Base-by-base conservation (phyloP, 2,797 vertebrate species). In the Poeciliopsis presidionis region DNA sequence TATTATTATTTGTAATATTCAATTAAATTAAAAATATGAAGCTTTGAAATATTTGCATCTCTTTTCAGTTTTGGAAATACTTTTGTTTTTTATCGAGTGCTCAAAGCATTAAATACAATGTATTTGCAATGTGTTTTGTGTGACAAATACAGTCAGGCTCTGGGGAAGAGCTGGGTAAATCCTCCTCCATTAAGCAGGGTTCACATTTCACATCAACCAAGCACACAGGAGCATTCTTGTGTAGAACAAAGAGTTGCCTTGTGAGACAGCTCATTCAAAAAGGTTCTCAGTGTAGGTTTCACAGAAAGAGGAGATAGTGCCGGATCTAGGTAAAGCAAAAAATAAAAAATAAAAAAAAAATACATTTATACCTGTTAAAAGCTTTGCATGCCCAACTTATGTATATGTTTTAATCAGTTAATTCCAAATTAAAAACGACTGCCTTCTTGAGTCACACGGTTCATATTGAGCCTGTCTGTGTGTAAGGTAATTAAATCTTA, bases 231-330 rank as follows among this genome's bases (percentile, higher is more conserved):
- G 0, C 46, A 73, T 79, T 46, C 22, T 45, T 73, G 22, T 53
- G 30, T 59, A 5, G 71, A 78, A 57, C 59, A 88, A 79, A 20
- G 2, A 67, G 36, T 70, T 72, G 12, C 73, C 79, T 78, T 84
- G 75, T 82, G 1, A 41, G 13, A 46, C 5, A 30, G 25, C 47
- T 72, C n/a, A 36, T 39, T 14, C 28, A 4, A 33, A 81, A 76
- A 47, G 22, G 43, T 33, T 72, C 41, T 74, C 41, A 28, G 6
- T 57, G 61, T 69, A 65, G 76, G 73, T 57, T 59, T 73, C 9
- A 16, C 4, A 0, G 45, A 74, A 80, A 67, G 73, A 72, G 11
- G 2, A 20, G 4, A 41, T 25, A 41, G 3, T 25, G 33, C 18
- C 36, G 67, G 39, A 36, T 53, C 6, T 57, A 76, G 51, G 36